Percentiles rank a stretch among this genome's conserved stretches.
These are phyloP conservation scores for Oceanodroma tethys DNA, from an alignment of 2,113 vertebrate genomes.

Conservation along the genomic window DNA sequence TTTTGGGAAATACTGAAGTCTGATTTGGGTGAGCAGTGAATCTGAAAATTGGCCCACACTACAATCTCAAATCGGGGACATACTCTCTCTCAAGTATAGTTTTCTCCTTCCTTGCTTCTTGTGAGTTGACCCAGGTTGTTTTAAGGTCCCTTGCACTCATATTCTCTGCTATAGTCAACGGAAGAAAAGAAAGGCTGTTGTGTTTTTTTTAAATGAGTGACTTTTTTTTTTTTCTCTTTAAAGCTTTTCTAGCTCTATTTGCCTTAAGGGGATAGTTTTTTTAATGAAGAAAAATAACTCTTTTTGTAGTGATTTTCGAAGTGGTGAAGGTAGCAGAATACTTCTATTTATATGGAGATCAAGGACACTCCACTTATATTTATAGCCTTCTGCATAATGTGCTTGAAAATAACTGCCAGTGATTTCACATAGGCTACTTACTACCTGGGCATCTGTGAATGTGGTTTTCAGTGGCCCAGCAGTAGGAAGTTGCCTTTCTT, in stretches of 20 bases:
- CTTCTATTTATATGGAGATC: background rate
- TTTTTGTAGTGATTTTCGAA: background rate
- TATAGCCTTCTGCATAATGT: background rate
- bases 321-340: background rate
- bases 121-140: background rate
- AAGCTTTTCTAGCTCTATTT: background rate
- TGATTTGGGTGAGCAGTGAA: background rate
- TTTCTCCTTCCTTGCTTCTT: background rate
- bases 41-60: background rate
- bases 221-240: background rate
- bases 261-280: background rate
- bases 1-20: background rate
- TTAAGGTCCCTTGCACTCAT: background rate
- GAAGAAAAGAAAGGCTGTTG: background rate
- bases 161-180: background rate
- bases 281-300: background rate
- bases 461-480: background rate
- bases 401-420: background rate
- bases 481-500: background rate
- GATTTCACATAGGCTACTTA: background rate
- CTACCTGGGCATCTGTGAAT: background rate
- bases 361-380: background rate
- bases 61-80: rapidly evolving
- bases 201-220: background rate
- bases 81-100: background rate